Conservation (phyloP, 2,797 vertebrate genomes). For the Crenuchus spilurus region DNA sequence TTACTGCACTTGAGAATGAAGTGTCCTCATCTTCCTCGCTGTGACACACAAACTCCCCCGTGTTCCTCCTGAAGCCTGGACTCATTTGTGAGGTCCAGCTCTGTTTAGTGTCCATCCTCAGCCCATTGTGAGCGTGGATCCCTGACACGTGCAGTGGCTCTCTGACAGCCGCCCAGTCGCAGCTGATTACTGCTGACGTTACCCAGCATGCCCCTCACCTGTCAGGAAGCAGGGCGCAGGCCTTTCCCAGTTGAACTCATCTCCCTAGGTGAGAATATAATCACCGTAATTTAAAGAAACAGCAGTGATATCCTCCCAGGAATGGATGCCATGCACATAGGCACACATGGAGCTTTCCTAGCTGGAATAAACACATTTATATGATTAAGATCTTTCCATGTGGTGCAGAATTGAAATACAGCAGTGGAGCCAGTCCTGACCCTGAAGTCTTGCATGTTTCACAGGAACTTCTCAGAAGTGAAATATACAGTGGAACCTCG, state of each 20-base stretch:
- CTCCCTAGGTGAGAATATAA: constrained; percentile 42
- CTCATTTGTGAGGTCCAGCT: constrained; percentile 66
- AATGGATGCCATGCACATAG: constrained; percentile 18
- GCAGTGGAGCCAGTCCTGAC: not conserved
- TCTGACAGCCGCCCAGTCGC: constrained; percentile 67
- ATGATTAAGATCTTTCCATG: constrained; percentile 6
- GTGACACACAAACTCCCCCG: constrained; percentile 48
- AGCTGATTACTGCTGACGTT: constrained; percentile 74
- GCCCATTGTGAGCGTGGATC: constrained; percentile 48
- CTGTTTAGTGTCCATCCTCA: constrained; percentile 70
- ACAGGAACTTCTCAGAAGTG: no score
- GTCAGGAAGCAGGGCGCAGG: constrained; percentile 71
- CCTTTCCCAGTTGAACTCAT: constrained; percentile 34
- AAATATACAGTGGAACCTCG: no score
- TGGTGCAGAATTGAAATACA: not conserved
- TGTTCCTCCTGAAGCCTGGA: constrained; percentile 70
- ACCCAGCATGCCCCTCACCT: constrained; percentile 65
- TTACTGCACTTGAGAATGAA: no score
- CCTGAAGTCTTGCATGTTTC: not conserved
- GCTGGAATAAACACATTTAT: constrained; percentile 9
- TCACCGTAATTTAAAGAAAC: constrained; percentile 32
- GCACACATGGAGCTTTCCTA: constrained; percentile 1
- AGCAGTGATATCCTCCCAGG: constrained; percentile 42
- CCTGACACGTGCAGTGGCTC: constrained; percentile 71
- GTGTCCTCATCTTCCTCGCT: not conserved